These are phyloP conservation scores for Champsocephalus gunnari DNA, from an alignment of 2,797 vertebrate genomes.

Conservation along the genomic window DNA sequence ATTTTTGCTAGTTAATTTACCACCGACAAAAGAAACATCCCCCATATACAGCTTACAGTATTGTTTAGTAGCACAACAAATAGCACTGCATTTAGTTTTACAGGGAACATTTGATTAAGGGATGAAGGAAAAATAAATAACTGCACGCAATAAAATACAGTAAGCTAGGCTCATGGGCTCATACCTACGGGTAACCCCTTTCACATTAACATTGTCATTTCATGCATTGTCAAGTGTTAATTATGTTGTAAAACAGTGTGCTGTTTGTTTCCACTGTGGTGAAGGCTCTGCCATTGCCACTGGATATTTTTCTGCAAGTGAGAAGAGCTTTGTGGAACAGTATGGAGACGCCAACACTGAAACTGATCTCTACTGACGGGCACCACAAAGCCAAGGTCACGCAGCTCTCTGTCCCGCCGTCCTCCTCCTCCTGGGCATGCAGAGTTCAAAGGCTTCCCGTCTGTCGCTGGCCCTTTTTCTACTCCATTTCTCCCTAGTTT, in stretches of 20 bases:
- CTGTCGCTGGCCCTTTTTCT: constrained; percentile 22
- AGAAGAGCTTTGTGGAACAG: constrained; percentile 35
- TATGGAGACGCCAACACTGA: constrained; percentile 26
- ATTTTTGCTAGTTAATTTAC: neutral
- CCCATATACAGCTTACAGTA: neutral
- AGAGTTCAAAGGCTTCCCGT: constrained; percentile 62
- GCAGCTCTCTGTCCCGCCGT: constrained; percentile 55
- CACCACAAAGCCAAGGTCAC: constrained; percentile 66
- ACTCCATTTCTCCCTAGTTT: neutral
- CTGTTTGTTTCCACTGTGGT: neutral
- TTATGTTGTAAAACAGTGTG: neutral
- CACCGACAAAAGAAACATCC: neutral
- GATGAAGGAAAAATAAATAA: neutral
- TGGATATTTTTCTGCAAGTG: constrained; percentile 16
- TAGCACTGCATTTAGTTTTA: neutral
- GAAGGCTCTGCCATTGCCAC: constrained; percentile 4
- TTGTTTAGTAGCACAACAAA: neutral
- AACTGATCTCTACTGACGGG: constrained; percentile 61
- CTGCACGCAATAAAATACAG: neutral
- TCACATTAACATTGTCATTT: neutral
- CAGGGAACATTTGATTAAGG: no score
- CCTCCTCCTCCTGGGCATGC: constrained; percentile 59
- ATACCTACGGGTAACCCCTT: neutral
- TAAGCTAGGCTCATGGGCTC: neutral
- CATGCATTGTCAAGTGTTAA: constrained; percentile 3